Base-by-base conservation (phyloP, 2,797 vertebrate species). In the Etheostoma perlongum region DNA sequence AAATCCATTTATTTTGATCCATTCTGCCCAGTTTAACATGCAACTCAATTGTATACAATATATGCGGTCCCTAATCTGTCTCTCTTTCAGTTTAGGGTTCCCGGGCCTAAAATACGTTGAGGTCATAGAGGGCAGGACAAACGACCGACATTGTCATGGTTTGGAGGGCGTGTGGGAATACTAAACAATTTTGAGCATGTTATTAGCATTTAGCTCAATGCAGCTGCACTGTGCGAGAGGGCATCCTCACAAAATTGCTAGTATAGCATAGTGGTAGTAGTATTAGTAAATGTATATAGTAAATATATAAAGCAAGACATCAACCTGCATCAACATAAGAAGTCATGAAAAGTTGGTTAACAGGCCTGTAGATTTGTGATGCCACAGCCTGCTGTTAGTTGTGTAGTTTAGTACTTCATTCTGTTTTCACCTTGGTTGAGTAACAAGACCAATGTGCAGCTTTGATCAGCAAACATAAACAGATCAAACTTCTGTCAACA, bases 201-300 rank as follows among this genome's bases (percentile, higher is more conserved):
- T 61, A n/a, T 60, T 52, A 27, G 69, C 33, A 52, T 42, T 51
- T n/a, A 61, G 30, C 21, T 60, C 21, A 52, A 69, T 59, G 62
- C 62, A 49, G 61, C 61, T 30, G 16, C 0, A 16, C 23, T 48
- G 25, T 63, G 18, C 30, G 5, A 44, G 25, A 63, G 13, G 27
- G 44, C 19, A 54, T 19, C 7, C 60, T 60, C 33, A 55, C 21
- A 19, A 4, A 55, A 27, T 11, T 55, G 18, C 14, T n/a, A 16
- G 13, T 47, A 25, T 12, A 19, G 15, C 19, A 30, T 3, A 5
- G 30, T 6, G 5, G 30, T 30, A 5, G 30, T 27, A 27, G 27
- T 30, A 30, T 5, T 30, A 30, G 30, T 30, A 30, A 30, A 30
- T 30, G 5, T 30, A 1, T 1, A 40, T 23, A 3, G 14, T 54